Evolutionary conservation across 2,113 vertebrate species (phyloP), one percentile per base, ranked within the genome.

Genomic region (Astatotilapia flaviijosephi): DNA sequence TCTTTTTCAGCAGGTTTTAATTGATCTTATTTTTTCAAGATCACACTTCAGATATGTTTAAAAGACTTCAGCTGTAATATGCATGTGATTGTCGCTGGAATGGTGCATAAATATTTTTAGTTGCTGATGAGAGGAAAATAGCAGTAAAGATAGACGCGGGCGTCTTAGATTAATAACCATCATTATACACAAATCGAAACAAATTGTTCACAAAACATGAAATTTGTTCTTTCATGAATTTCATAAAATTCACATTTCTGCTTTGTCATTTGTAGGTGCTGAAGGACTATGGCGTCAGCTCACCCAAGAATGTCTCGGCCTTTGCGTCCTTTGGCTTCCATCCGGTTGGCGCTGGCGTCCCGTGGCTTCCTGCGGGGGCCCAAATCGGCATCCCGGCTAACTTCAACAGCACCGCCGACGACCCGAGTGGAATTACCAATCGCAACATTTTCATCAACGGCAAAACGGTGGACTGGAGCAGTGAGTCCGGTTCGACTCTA

Each of bases 241-340:
- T 23, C 15, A 9, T 40, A 8, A 56, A 65, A 82, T 51, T 7
- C 4, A 70, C 35, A 49, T 53, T 28, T 45, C 6, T 21, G 3
- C 83, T 17, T 58, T 68, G 3, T 88, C 4, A 6, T 89, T 84
- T 58, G 0, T 54, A 96, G 95, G 97, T 99, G 23, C 91, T 98
- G 4, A 91, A 95, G 49, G 98, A 99, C 77, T 93, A 86, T 4
- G 84, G 79, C 1, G 79, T 97, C 79, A 84, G 87, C 33, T 96
- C 96, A 1, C 0, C 84, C 9, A 93, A 92, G 23, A 91, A 86
- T n/a, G 98, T 97, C 86, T 92, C 85, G 9, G 95, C 97, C 9
- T 99, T 99, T 23, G 97, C 97, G 4, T 93, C 97, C 60, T 99
- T 97, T 53, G 96, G 97, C n/a, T 99, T 99, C 92, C 97, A 97